phyloP scores from a whole-genome alignment of 2,888 invertebrate genomes.

The Lamellibrachia columna region DNA sequence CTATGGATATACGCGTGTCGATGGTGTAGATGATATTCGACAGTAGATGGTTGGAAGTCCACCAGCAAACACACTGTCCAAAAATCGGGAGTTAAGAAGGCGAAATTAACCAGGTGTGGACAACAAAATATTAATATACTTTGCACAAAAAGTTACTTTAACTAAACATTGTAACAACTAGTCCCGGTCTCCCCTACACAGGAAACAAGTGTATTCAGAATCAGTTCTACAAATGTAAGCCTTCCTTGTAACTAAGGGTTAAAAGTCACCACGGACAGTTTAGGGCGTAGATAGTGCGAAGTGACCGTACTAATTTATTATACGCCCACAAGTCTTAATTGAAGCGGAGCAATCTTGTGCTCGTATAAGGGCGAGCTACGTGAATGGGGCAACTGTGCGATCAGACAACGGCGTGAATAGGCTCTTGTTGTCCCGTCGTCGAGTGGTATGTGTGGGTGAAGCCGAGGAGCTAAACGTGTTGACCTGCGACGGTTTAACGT shows the following conservation, averaged over 20 bases:
- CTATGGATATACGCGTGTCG: too few relatives aligned
- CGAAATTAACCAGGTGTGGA: too few relatives aligned
- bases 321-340: neutral
- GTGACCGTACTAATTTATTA: neutral
- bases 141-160: too few relatives aligned
- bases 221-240: too few relatives aligned
- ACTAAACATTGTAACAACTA: too few relatives aligned
- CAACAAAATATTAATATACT: too few relatives aligned
- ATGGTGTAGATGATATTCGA: too few relatives aligned
- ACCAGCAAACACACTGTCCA: too few relatives aligned
- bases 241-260: neutral
- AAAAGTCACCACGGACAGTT: neutral
- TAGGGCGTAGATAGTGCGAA: neutral
- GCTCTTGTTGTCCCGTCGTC: neutral
- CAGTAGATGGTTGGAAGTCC: too few relatives aligned
- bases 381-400: neutral
- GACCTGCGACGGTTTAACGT: neutral
- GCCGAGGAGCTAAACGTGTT: neutral
- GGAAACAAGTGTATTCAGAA: too few relatives aligned
- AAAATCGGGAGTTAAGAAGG: too few relatives aligned
- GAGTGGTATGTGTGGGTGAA: neutral
- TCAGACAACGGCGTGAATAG: neutral
- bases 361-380: neutral
- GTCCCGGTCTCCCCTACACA: too few relatives aligned
- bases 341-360: neutral